Conservation (phyloP, 2,797 vertebrate species). For the Ctenosaura bakeri region DNA sequence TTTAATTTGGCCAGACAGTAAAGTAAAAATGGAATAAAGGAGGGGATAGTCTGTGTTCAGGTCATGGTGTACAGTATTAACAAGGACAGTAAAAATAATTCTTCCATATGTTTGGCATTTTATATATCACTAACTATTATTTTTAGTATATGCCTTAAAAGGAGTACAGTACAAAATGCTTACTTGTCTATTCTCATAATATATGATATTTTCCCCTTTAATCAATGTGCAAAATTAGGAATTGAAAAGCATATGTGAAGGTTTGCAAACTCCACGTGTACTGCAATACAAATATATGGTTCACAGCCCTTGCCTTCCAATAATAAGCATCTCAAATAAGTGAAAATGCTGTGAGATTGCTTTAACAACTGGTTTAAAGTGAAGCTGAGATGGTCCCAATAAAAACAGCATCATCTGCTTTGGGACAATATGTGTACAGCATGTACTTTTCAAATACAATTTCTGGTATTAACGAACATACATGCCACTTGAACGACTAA, state of each 20-base stretch:
- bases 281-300: neutral
- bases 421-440: neutral
- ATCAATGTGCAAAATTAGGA: neutral
- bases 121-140: neutral
- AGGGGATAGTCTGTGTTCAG: too few relatives aligned
- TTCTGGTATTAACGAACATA: neutral
- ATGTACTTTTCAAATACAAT: neutral
- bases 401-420: constrained; percentile 1
- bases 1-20: neutral
- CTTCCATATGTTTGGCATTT: neutral
- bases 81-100: neutral
- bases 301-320: neutral
- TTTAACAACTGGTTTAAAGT: constrained; percentile 24
- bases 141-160: neutral
- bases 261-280: neutral
- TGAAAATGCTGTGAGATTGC: constrained; percentile 1
- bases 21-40: neutral
- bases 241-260: neutral
- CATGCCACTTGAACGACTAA: constrained; percentile 10
- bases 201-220: neutral
- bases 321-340: neutral
- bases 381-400: neutral
- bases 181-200: neutral
- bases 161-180: neutral
- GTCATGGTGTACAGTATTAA: neutral